Evolutionary conservation across 2,113 vertebrate species (phyloP).

Genomic region (Catharus bicknelli): DNA sequence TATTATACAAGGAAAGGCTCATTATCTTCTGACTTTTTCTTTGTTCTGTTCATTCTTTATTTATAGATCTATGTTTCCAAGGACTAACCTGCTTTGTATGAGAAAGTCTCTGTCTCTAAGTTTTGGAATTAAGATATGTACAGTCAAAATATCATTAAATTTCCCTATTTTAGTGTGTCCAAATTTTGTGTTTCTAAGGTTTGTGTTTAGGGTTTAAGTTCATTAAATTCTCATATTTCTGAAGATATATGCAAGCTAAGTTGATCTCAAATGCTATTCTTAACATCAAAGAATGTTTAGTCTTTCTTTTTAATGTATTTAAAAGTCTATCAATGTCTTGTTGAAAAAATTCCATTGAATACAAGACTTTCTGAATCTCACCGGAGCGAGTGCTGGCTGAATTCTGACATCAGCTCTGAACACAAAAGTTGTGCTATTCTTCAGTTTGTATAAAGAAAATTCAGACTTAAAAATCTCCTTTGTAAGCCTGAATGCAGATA

Average conservation of each 20-base stretch:
- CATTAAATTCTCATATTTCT: not conserved
- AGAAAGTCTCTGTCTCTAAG: not conserved
- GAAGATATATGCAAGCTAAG: not conserved
- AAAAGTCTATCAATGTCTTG: not conserved
- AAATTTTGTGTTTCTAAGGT: not conserved
- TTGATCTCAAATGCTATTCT: not conserved
- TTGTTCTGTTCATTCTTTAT: not conserved
- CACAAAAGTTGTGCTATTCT: not conserved
- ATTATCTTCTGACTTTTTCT: accelerated
- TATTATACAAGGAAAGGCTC: not conserved
- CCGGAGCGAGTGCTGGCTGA: not conserved
- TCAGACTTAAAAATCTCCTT: not conserved
- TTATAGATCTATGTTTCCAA: not conserved
- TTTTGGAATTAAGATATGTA: not conserved
- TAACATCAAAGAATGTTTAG: not conserved
- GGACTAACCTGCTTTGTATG: not conserved
- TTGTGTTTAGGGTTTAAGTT: not conserved
- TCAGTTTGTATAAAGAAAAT: not conserved
- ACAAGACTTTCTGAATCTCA: not conserved
- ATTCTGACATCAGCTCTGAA: not conserved
- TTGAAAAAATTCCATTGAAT: not conserved
- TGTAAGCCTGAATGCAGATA: not conserved
- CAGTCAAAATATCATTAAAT: not conserved
- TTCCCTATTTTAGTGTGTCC: not conserved
- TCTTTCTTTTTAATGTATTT: not conserved